Percentiles rank a stretch among this genome's conserved stretches.
Evolutionary conservation across 2,113 vertebrate species (phyloP).

Genomic region (Epinephelus fuscoguttatus): DNA sequence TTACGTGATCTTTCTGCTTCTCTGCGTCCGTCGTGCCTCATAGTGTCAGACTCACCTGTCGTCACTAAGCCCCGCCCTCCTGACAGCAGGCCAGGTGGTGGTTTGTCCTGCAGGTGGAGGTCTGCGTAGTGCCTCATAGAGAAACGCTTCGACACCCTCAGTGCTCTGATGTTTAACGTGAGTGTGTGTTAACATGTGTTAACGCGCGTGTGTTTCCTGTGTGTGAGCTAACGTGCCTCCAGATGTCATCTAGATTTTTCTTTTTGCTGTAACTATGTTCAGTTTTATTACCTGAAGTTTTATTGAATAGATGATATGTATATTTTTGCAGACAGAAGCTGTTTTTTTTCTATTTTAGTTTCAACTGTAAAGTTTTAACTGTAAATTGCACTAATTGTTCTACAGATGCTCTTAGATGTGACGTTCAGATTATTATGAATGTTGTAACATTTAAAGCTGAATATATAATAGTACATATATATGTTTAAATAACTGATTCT

Average conservation of each 20-base stretch:
- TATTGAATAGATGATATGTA: conserved; percentile 72
- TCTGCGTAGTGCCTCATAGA: conserved; percentile 19
- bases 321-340: conserved; percentile 80
- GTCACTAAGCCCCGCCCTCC: conserved; percentile 24
- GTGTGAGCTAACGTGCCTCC: conserved; percentile 64
- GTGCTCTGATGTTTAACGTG: conserved; percentile 21
- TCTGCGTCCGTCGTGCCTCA: conserved; percentile 66
- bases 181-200: conserved; percentile 1
- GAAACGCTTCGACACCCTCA: conserved; percentile 1
- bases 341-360: conserved; percentile 74
- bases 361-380: conserved; percentile 71
- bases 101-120: neutral
- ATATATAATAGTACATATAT: conserved; percentile 40
- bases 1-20: conserved; percentile 41
- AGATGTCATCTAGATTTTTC: conserved; percentile 16
- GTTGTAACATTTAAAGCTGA: conserved; percentile 77
- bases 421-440: conserved; percentile 78
- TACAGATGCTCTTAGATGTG: conserved; percentile 73
- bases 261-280: conserved; percentile 26
- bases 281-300: conserved; percentile 57
- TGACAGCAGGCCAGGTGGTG: neutral
- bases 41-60: conserved; percentile 25
- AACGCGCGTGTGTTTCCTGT: neutral
- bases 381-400: conserved; percentile 85
- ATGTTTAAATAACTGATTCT: conserved; percentile 63